phyloP scores from a whole-genome alignment of 2,113 vertebrate genomes.

The Tragelaphus scriptus region DNA sequence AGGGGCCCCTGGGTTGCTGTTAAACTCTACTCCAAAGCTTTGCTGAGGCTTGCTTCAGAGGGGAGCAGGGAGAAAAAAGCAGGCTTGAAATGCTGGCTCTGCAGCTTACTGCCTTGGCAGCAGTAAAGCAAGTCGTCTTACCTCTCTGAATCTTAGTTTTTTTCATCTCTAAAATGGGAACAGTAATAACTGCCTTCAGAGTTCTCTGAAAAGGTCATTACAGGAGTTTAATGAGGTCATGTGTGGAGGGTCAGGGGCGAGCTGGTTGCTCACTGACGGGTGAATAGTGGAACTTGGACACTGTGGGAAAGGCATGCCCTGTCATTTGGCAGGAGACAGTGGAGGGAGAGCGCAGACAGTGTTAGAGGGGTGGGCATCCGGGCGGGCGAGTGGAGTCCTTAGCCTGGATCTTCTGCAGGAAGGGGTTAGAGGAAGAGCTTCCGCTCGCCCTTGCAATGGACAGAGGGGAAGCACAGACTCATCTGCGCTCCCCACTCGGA shows the following conservation, averaged over 20 bases:
- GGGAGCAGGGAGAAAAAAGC: neutral
- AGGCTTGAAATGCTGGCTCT: neutral
- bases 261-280: neutral
- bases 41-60: neutral
- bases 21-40: neutral
- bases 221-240: neutral
- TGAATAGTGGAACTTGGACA: neutral
- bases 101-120: neutral
- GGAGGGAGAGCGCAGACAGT: neutral
- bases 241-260: neutral
- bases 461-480: neutral
- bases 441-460: neutral
- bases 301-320: neutral
- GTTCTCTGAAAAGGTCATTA: neutral
- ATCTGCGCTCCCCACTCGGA: accelerated
- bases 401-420: neutral
- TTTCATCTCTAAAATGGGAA: neutral
- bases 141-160: neutral
- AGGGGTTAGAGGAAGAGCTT: neutral
- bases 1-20: neutral
- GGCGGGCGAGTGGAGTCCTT: neutral
- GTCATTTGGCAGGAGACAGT: neutral
- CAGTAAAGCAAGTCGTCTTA: neutral
- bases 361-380: neutral
- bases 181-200: neutral